phyloP scores from a whole-genome alignment of 2,888 invertebrate species.

The Mactromeris polynyma region DNA sequence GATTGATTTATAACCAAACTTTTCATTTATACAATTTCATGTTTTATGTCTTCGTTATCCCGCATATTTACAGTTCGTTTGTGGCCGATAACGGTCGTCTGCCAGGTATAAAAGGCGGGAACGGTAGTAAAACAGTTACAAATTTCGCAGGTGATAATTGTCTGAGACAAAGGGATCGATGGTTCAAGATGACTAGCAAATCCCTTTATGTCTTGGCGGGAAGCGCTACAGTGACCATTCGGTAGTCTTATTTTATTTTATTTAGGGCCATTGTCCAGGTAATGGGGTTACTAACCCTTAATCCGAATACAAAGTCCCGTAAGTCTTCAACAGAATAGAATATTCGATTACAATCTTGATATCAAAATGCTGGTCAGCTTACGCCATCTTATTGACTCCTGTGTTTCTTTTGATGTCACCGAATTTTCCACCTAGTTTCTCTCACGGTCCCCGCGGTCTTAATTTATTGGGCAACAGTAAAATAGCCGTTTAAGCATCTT shows the following conservation, averaged over 20 bases:
- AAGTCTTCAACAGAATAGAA: background rate
- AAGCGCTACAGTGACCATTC: background rate
- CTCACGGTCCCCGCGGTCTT: background rate
- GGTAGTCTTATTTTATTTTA: background rate
- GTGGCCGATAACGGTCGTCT: background rate
- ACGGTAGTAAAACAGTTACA: background rate
- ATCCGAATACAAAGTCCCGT: background rate
- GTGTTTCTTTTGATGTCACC: background rate
- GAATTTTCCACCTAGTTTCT: background rate
- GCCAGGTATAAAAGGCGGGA: conserved; percentile 10
- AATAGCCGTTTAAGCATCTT: background rate
- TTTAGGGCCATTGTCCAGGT: conserved; percentile 5
- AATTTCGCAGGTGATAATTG: background rate
- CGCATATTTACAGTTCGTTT: background rate
- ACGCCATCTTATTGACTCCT: background rate
- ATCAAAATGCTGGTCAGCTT: background rate
- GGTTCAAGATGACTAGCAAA: background rate
- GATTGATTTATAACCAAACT: too few relatives aligned
- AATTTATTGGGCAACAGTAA: conserved; percentile 9
- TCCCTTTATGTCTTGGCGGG: background rate
- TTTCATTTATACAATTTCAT: background rate
- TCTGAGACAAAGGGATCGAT: conserved; percentile 12
- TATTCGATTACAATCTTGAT: background rate
- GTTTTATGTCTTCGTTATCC: background rate
- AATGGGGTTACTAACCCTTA: background rate